Conservation (phyloP, 2,888 invertebrate genomes). For the Drosophila robusta region DNA sequence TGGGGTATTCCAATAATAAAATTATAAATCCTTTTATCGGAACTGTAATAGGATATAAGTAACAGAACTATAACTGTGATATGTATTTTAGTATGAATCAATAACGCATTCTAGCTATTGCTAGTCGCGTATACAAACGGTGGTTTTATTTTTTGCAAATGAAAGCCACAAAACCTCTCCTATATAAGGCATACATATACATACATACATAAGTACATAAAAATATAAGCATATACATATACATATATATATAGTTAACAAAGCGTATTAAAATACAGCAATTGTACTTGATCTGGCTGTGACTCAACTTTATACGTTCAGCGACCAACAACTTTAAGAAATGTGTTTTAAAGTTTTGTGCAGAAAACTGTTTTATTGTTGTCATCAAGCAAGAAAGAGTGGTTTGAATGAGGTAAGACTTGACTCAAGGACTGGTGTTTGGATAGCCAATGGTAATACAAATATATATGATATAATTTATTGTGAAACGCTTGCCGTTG, state of each 20-base stretch:
- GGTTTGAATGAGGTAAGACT: conserved; percentile 84
- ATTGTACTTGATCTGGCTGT: conserved; percentile 7
- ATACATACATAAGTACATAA: not conserved
- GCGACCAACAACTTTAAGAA: conserved; percentile 3
- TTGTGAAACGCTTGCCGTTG: too few relatives aligned
- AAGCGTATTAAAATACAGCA: not conserved
- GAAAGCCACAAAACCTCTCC: conserved; percentile 10
- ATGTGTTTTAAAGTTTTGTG: conserved; percentile 68
- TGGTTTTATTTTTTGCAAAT: conserved; percentile 10
- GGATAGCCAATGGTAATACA: not conserved
- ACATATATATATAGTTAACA: not conserved
- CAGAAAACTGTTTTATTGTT: conserved; percentile 68
- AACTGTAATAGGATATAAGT: not conserved
- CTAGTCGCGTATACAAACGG: not conserved
- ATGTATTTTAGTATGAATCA: conserved; percentile 15
- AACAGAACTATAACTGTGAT: conserved; percentile 32
- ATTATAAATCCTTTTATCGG: conserved; percentile 1
- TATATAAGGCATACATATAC: not conserved
- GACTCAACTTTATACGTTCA: not conserved
- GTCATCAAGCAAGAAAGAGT: conserved; percentile 66
- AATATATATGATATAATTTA: not conserved
- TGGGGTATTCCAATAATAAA: conserved; percentile 8
- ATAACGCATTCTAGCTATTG: conserved; percentile 1
- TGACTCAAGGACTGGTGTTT: conserved; percentile 1
- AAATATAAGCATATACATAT: too few relatives aligned